Base-by-base conservation (phyloP, 2,888 invertebrate genomes). In the Rhaphigaster nebulosa region DNA sequence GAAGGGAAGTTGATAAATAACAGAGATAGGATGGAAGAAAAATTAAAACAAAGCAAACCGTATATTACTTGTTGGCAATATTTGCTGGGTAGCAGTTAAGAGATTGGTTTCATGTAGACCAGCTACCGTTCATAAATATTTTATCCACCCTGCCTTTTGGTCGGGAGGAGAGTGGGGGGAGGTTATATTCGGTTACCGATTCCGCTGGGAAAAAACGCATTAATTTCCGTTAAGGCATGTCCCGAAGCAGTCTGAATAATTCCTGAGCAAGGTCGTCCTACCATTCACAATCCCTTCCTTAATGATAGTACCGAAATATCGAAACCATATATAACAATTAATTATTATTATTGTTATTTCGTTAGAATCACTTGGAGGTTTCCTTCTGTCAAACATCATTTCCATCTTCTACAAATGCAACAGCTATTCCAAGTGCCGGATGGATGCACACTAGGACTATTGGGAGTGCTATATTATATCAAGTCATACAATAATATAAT, bases 21-120 rank as follows among this genome's bases (percentile, higher is more conserved):
- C 84, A 84, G 84, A 45, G 84, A 84, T 84, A 84, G 45, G 84
- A 84, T 41, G 45, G 45, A 84, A 84, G 84, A 50, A 84, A 84
- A 84, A 84, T 84, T 84, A 84, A 50, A 84, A 84, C 84, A 84
- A n/a, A 84, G 45, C 41, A 84, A 84, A 84, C 45, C 45, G 84
- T 84, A 45, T 50, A n/a, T 84, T 84, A 84, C 84, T 84, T 84
- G 45, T 84, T 50, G 84, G 84, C 84, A 45, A 84, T 50, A 84
- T 84, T 84, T 45, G 84, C n/a, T 1, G n/a, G 84, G 84, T 18
- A 84, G 45, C 84, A 84, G 84, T 84, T 84, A 84, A 84, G 84
- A 84, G 84, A 84, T 45, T 84, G 84, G 84, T 45, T 50, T 50
- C 84, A 50, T 84, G 26, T 84, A 84, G 84, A 84, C 45, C 84